phyloP scores from a whole-genome alignment of 2,797 vertebrate genomes.

The Sphenodon punctatus region DNA sequence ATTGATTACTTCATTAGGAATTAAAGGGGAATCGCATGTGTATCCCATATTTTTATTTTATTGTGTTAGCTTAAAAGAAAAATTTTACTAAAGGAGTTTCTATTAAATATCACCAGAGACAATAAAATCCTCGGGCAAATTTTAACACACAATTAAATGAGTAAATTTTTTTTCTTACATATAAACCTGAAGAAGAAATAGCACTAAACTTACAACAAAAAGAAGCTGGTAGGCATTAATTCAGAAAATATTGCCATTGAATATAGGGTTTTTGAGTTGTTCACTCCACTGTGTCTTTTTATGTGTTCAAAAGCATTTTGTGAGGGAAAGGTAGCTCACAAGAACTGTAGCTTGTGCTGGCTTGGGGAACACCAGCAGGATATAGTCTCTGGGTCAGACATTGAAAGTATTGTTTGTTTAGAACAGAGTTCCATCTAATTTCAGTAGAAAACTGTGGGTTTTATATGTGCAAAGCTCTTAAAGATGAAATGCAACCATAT shows the following conservation, averaged over 20 bases:
- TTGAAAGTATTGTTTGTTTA: not conserved
- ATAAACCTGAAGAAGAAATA: not conserved
- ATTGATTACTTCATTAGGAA: not conserved
- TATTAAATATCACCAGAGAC: not conserved
- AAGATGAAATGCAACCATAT: not conserved
- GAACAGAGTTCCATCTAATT: not conserved
- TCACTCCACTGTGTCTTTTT: not conserved
- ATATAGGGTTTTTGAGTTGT: not conserved
- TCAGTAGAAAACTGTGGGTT: not conserved
- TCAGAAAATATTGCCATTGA: not conserved
- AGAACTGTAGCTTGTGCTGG: not conserved
- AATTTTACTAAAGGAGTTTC: not conserved
- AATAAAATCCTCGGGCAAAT: not conserved
- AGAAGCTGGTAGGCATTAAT: not conserved
- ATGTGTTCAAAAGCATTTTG: not conserved
- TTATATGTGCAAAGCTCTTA: not conserved
- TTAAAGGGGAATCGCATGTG: not conserved
- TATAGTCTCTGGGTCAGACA: too few species aligned
- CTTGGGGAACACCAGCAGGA: not conserved
- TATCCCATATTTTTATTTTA: not conserved
- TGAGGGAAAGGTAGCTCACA: not conserved
- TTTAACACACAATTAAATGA: not conserved
- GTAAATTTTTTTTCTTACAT: not conserved
- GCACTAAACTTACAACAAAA: not conserved
- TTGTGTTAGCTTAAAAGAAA: not conserved